Base-by-base conservation (phyloP, 2,888 invertebrate genomes). In the Mylabris sibirica region DNA sequence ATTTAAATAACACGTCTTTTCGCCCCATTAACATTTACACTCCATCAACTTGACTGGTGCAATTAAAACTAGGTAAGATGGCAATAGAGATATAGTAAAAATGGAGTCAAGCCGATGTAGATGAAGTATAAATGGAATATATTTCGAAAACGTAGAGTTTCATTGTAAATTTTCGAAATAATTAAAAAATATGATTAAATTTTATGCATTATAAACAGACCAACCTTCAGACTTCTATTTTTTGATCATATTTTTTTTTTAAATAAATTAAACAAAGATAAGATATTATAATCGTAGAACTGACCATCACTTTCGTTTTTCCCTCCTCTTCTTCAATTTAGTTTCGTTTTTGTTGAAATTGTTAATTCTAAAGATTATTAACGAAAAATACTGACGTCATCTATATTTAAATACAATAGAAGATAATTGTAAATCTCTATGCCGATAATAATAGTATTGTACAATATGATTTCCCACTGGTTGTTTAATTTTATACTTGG, bases 251-350 rank as follows among this genome's bases (percentile, higher is more conserved):
- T n/a, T n/a, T n/a, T 44, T 17, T 44, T 17, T 20, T 53, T 12
- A 22, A 22, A 53, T 22, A 53, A 11, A 53, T 53, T 6, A 22
- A 53, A 53, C 20, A 20, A 53, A 8, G 49, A 53, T 53, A 53
- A 53, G 20, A 49, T 20, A 53, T 53, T 53, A 11, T 2, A 53
- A 53, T 53, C 49, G 9, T 49, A 49, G 17, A 49, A 49, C 11
- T 53, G 49, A 53, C 49, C 49, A 53, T 53, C 49, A 53, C 49
- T 53, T 53, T 53, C 49, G 6, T 20, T 53, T 22, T 20, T 53
- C 20, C 20, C 9, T 49, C 8, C 14, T 17, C n/a, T 41, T 41
- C n/a, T 41, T 3, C 14, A 1, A 5, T 17, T 38, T 6, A 44
- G 2, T 44, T 44, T 44, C 14, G 44, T 44, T 44, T 17, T 17